Base-by-base conservation (phyloP, 1,140 invertebrate genomes). In the Drusus annulatus region DNA sequence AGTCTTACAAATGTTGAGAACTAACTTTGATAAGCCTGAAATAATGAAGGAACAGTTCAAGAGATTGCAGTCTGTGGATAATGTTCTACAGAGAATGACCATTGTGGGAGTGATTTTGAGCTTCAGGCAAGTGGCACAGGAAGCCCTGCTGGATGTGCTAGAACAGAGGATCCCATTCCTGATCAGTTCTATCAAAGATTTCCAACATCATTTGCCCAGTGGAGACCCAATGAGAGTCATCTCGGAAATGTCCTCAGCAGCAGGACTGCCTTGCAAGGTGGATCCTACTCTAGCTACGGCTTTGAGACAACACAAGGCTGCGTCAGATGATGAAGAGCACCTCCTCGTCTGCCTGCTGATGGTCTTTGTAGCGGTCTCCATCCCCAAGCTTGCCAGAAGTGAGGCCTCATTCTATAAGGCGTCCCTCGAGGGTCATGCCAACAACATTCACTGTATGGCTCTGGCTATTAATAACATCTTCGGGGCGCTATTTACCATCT, bases 1-100 rank as follows among this genome's bases (percentile, higher is more conserved):
- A 73, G 93, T 98, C 7, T 88, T 99, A 1, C 92, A 96, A 76
- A 93, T 94, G 60, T 89, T 99, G 50, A 91, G 99, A 85, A 98
- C 98, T 1, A 99, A 98, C 87, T 99, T 99, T 88, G 98, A 99
- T 87, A 98, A 98, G 87, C 94, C 94, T 0, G 98, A 99, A 85
- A 94, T 97, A n/a, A 99, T 99, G 98, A 98, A 97, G 86, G 98
- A 99, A 84, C 94, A 99, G 77, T 97, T 97, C 81, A 97, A 96
- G 86, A 95, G 94, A 84, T 87, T 99, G 28, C 94, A 96, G 81
- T 93, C 96, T 86, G 97, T 98, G 0, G 97, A 99, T 83, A 98
- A 97, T 86, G 96, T 99, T 21, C 89, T 99, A 10, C 96, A 98
- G 86, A 92, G 98, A 81, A 98, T 99, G 93, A 99, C 97, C 13